Conservation (phyloP, 2,113 vertebrate genomes). For the Centropus bengalensis region DNA sequence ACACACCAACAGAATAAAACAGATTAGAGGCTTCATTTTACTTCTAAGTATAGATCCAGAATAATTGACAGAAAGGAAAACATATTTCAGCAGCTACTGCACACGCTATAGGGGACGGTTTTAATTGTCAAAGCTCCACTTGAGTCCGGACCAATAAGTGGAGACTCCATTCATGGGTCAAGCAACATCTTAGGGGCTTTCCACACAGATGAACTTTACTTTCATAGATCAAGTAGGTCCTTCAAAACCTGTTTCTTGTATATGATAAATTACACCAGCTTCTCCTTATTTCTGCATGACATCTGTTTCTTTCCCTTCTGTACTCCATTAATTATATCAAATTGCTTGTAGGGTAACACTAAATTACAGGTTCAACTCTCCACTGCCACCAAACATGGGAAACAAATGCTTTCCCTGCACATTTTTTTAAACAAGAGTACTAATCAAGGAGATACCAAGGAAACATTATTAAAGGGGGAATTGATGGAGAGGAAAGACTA, state of each 20-base stretch:
- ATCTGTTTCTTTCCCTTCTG: neutral
- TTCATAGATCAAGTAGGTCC: neutral
- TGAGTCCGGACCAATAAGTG: neutral
- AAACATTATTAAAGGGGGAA: neutral
- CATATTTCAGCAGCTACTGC: neutral
- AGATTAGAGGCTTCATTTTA: neutral
- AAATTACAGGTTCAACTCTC: neutral
- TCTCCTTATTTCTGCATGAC: neutral
- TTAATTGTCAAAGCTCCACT: neutral
- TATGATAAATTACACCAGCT: neutral
- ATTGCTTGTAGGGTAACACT: neutral
- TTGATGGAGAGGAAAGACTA: neutral
- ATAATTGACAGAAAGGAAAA: neutral
- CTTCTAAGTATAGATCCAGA: neutral
- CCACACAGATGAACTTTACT: neutral
- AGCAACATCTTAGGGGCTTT: neutral
- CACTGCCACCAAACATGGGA: neutral
- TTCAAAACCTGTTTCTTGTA: neutral
- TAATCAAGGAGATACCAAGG: neutral
- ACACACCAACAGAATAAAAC: neutral
- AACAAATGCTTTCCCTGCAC: neutral
- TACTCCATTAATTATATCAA: neutral
- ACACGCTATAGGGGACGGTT: neutral
- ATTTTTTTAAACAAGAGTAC: neutral
- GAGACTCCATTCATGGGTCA: neutral